These are phyloP conservation scores for Goniozus legneri DNA, from an alignment of 1,140 invertebrate species.

Conservation along the genomic window DNA sequence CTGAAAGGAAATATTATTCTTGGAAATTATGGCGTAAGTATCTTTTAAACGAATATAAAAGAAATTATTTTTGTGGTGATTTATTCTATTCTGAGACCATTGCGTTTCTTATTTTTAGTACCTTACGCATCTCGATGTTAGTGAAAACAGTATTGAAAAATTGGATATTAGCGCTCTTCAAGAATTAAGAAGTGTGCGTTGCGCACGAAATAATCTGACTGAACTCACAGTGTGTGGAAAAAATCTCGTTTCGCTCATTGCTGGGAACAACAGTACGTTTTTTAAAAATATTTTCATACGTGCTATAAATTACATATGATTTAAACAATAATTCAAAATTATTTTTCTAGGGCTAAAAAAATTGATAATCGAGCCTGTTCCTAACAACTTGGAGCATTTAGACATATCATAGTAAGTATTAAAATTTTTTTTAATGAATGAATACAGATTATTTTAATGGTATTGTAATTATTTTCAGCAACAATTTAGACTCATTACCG, in stretches of 20 bases:
- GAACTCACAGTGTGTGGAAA: conserved; percentile 68
- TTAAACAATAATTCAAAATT: conserved; percentile 8
- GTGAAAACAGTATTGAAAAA: conserved; percentile 73
- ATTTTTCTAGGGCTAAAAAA: conserved; percentile 61
- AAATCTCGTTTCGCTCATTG: conserved; percentile 65
- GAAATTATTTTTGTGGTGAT: neutral
- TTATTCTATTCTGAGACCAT: neutral
- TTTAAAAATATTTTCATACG: neutral
- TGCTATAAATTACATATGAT: neutral
- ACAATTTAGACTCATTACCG: conserved; percentile 69
- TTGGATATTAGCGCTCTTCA: conserved; percentile 69
- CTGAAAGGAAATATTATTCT: conserved; percentile 79
- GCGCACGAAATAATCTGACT: conserved; percentile 67
- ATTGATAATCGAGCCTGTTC: conserved; percentile 62
- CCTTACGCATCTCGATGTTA: conserved; percentile 72
- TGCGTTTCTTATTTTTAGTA: no score
- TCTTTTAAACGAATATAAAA: conserved; percentile 1
- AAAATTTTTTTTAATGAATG: conserved; percentile 3
- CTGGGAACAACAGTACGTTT: conserved; percentile 68
- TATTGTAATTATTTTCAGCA: conserved; percentile 47
- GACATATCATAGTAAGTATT: conserved; percentile 71
- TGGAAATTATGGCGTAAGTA: conserved; percentile 76
- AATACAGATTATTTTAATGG: neutral
- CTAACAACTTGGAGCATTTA: conserved; percentile 67
- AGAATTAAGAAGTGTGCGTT: conserved; percentile 67